Conservation (phyloP, 2,888 invertebrate genomes). For the Sialis fuliginosa region DNA sequence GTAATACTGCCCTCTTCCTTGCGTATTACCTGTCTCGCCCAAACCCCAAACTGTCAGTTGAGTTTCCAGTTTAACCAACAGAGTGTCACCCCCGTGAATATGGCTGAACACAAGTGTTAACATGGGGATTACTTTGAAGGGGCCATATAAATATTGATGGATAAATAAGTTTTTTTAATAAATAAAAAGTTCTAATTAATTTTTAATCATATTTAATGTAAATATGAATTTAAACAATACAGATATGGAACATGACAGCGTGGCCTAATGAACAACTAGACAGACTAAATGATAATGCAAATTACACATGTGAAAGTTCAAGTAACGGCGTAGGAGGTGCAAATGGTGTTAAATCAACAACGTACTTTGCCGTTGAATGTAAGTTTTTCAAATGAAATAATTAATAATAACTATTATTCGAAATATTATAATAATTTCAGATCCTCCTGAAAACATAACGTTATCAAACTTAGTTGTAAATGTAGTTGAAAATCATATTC, state of each 20-base stretch:
- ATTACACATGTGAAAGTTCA: constrained; percentile 70
- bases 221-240: constrained; percentile 3
- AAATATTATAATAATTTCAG: constrained; percentile 24
- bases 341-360: constrained; percentile 62
- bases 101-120: no score
- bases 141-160: neutral
- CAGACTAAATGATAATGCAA: constrained; percentile 56
- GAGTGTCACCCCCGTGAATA: no score
- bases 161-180: neutral
- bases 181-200: neutral
- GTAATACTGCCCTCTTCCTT: no score
- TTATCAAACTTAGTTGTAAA: constrained; percentile 38
- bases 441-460: constrained; percentile 71
- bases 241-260: constrained; percentile 73
- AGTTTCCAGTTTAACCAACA: no score
- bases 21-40: no score
- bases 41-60: no score
- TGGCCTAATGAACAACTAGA: constrained; percentile 67
- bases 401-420: neutral
- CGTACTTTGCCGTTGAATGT: constrained; percentile 82
- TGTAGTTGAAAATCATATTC: constrained; percentile 35
- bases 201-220: neutral
- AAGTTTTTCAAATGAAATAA: constrained; percentile 25
- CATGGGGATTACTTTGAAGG: no score
- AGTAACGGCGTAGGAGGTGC: constrained; percentile 64